Evolutionary conservation across 2,797 vertebrate genomes (phyloP), one percentile per base, ranked within the genome.

Genomic region (Phataginus tricuspis): DNA sequence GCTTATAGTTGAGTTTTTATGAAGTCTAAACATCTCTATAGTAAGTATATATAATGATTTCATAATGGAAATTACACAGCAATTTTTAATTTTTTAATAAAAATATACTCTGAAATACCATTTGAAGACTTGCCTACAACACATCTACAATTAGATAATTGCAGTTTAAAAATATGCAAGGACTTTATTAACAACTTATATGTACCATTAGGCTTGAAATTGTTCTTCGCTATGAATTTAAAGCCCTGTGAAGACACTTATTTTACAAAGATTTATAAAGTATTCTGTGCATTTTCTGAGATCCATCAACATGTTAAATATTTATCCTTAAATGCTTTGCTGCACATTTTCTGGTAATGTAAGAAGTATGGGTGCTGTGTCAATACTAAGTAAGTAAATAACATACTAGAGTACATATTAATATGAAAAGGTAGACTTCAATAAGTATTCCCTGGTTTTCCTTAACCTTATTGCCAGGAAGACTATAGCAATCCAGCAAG

Each of bases 191-290:
- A 92, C 51, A 95, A 91, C 61, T 37, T 72, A 8, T 64, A 77
- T 27, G 19, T 25, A 91, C 53, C 66, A 90, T 84, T 86, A 53
- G 59, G 9, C n/a, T 86, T 95, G 27, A 83, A 94, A 91, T 39
- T 92, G 25, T 85, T 96, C 34, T 90, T 96, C 57, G 51, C 86
- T 95, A 69, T 91, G 75, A 96, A 93, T 80, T 93, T 59, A 92
- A 97, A 96, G 71, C 8, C 57, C 51, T 95, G 5, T 77, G 31
- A 93, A 94, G 53, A 61, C 5, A 57, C 55, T 90, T 71, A 71
- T 80, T 94, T 96, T 86, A 74, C 5, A 89, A 64, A 82, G 51
- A 95, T 39, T 42, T 96, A 83, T 87, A 86, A 84, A 96, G 68
- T 72, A 18, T 7, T 80, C 29, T 86, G 69, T 19, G 11, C 16